Base-by-base conservation (phyloP, 2,888 invertebrate species). In the Drosophila prostipennis region DNA sequence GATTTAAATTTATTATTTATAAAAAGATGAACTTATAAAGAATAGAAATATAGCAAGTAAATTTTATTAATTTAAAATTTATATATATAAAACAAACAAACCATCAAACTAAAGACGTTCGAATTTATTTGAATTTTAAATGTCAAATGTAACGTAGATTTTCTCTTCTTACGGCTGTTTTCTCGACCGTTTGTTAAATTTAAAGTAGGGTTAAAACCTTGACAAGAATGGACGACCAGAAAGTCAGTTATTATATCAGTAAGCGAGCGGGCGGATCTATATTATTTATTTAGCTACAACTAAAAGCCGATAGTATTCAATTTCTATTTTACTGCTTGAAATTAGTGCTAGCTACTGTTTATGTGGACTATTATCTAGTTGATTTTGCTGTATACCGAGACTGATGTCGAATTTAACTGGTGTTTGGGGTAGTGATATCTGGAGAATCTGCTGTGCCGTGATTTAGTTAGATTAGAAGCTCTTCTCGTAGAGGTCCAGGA, bases 41-140 rank as follows among this genome's bases (percentile, higher is more conserved):
- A 74, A 74, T 83, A 87, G 80, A 83, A 85, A 82, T 78, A 87
- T 85, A 83, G 82, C 83, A 78, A 86, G 86, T 88, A 83, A 83
- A 88, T 83, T 83, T 83, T 83, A 83, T 83, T 83, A 87, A 87
- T 75, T 82, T 82, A 81, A 89, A 89, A 87, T 87, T 84, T 79
- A 82, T 82, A 79, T 75, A 79, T 74, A 85, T 58, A 80, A 45
- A 75, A 76, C 68, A 64, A 69, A 72, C 43, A 36, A 61, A 72
- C 55, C 75, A 56, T 72, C 72, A 74, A 76, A 61, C 60, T 43
- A 76, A 80, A 72, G 71, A 76, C 70, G 67, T 77, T 73, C 67
- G 67, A 80, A 69, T 78, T 81, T 81, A 61, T 71, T 80, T 74
- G n/a, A 37, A 13, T 52, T 39, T 36, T 51, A 29, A 1, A 32